Conservation (phyloP, 1,140 invertebrate species). For the Drosophila oshimai region DNA sequence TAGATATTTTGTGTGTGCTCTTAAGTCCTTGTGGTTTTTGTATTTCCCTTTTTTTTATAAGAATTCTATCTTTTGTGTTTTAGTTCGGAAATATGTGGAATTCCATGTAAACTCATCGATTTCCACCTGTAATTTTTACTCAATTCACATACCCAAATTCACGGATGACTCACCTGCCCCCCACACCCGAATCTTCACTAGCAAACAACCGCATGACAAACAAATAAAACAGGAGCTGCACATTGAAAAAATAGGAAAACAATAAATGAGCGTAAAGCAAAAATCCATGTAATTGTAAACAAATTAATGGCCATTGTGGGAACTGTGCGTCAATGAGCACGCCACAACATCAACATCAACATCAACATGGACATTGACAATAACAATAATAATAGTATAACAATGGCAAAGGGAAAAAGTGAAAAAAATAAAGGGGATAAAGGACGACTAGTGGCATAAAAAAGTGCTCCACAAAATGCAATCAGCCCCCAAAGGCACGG, state of each 20-base stretch:
- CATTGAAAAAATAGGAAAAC: slow-evolving; percentile 17
- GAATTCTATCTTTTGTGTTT: no score
- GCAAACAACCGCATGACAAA: slow-evolving; percentile 10
- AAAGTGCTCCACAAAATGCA: slow-evolving; percentile 10
- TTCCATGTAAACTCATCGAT: background rate
- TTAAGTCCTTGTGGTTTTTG: no score
- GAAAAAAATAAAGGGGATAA: background rate
- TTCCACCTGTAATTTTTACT: background rate
- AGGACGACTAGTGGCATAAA: no score
- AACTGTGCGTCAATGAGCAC: slow-evolving; percentile 49
- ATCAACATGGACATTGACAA: slow-evolving; percentile 5
- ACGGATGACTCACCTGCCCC: background rate
- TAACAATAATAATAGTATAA: slow-evolving; percentile 3
- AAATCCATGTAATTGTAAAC: slow-evolving; percentile 58
- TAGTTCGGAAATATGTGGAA: no score
- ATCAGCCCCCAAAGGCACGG: slow-evolving; percentile 2
- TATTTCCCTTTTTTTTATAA: background rate
- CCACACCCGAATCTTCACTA: no score
- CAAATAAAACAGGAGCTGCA: background rate
- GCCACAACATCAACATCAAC: slow-evolving; percentile 41
- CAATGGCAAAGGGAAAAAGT: background rate
- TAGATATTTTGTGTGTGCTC: no score
- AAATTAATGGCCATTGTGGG: slow-evolving; percentile 58
- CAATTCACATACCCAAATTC: slow-evolving; percentile 3
- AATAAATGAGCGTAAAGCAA: slow-evolving; percentile 28